A percentile compares a stretch with the other conserved stretches of the same genome.
These are phyloP conservation scores for Epiperipatus broadwayi DNA, from an alignment of 2,888 invertebrate genomes.

Conservation along the genomic window DNA sequence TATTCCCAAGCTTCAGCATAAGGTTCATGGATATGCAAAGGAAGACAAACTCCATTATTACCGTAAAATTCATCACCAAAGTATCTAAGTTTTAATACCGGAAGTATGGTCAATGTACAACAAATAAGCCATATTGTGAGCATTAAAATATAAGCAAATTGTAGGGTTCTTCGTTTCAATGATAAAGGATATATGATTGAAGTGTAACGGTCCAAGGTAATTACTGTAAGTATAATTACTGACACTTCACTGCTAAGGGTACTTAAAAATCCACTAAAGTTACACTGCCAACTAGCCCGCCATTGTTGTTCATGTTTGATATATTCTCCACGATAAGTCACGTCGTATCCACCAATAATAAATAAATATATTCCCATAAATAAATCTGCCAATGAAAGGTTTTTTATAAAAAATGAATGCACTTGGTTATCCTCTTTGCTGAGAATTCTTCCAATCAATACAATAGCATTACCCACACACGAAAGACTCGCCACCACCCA, in stretches of 20 bases:
- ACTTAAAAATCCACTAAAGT: constrained; percentile 38
- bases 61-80: constrained; percentile 40
- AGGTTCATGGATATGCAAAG: constrained; percentile 41
- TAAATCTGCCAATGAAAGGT: constrained; percentile 41
- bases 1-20: constrained; percentile 43
- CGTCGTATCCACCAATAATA: constrained; percentile 38
- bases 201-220: constrained; percentile 41
- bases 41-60: constrained; percentile 40
- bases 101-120: constrained; percentile 36
- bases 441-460: constrained; percentile 36
- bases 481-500: constrained; percentile 42
- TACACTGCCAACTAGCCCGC: constrained; percentile 38
- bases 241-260: constrained; percentile 42
- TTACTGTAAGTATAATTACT: constrained; percentile 38
- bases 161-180: constrained; percentile 29
- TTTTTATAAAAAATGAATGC: constrained; percentile 41
- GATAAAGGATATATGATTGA: constrained; percentile 40
- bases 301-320: constrained; percentile 38
- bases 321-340: constrained; percentile 36
- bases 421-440: constrained; percentile 38
- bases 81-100: constrained; percentile 31
- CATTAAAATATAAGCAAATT: constrained; percentile 33
- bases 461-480: constrained; percentile 32
- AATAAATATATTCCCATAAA: constrained; percentile 43
- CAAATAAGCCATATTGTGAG: constrained; percentile 35